A percentile compares a stretch with the other conserved stretches of the same genome.
Conservation (phyloP, 2,888 invertebrate species). For the Calameuta pallipes region DNA sequence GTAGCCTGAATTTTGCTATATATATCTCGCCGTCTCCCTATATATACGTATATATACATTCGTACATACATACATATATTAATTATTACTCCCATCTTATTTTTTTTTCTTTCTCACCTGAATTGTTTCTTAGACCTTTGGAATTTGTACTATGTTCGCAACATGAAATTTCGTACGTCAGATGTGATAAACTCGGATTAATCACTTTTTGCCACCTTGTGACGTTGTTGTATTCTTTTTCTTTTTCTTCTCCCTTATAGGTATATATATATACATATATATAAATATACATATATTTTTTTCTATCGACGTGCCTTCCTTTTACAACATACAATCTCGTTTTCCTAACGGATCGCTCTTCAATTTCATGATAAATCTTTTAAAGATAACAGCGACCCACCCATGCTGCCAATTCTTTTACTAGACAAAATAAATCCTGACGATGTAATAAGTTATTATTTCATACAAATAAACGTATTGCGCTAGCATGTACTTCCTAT, state of each 20-base stretch:
- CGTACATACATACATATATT: background rate
- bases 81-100: background rate
- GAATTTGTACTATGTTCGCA: background rate
- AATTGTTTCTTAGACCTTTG: background rate
- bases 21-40: background rate
- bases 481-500: constrained; percentile 15
- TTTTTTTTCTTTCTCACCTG: background rate
- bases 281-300: background rate
- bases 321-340: background rate
- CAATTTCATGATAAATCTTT: background rate
- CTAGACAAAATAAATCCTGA: constrained; percentile 11
- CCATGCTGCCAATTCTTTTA: constrained; percentile 6
- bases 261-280: background rate
- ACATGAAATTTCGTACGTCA: background rate
- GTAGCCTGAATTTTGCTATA: background rate
- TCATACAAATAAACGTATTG: constrained; percentile 22
- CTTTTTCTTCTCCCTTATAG: background rate
- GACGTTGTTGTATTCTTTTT: background rate
- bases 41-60: background rate
- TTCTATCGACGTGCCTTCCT: background rate
- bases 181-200: background rate
- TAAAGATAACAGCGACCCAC: background rate
- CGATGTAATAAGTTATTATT: constrained; percentile 24
- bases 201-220: background rate
- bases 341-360: background rate